These are phyloP conservation scores for Pterophyllum scalare DNA, from an alignment of 2,113 vertebrate genomes.

Conservation along the genomic window DNA sequence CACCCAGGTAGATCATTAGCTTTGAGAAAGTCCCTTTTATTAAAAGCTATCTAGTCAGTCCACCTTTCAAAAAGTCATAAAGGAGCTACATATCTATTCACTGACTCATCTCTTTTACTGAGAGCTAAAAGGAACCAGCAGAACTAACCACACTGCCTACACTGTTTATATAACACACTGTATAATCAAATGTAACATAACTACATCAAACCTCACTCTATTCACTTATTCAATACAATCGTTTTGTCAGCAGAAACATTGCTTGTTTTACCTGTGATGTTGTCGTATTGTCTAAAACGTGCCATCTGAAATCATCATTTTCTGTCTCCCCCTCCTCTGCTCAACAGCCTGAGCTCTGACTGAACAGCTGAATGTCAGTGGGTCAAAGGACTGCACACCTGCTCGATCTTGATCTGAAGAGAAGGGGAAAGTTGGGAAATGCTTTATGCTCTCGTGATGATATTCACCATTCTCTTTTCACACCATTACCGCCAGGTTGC, in stretches of 20 bases:
- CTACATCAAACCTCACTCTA: background rate
- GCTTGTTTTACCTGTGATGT: background rate
- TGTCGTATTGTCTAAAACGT: constrained; percentile 9
- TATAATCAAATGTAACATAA: constrained; percentile 19
- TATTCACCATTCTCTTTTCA: constrained; percentile 18
- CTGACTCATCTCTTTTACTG: constrained; percentile 26
- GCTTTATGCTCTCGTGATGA: constrained; percentile 30
- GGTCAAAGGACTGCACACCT: constrained; percentile 19
- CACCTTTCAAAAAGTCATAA: background rate
- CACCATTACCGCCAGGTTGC: background rate
- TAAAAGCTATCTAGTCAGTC: constrained; percentile 14
- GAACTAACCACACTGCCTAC: constrained; percentile 2
- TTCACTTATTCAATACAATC: background rate
- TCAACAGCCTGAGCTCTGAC: background rate
- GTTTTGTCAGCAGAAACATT: constrained; percentile 2
- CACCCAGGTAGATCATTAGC: constrained; percentile 7
- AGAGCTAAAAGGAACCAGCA: constrained; percentile 16
- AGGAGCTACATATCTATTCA: constrained; percentile 10
- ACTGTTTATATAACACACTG: constrained; percentile 30
- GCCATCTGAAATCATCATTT: constrained; percentile 10
- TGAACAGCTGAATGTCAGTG: constrained; percentile 23
- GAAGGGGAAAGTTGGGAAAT: background rate
- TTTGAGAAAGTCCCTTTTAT: constrained; percentile 13
- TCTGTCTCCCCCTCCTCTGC: background rate
- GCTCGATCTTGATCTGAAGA: constrained; percentile 38